phyloP scores from a whole-genome alignment of 1,140 invertebrate genomes.

The Watersipora subatra region DNA sequence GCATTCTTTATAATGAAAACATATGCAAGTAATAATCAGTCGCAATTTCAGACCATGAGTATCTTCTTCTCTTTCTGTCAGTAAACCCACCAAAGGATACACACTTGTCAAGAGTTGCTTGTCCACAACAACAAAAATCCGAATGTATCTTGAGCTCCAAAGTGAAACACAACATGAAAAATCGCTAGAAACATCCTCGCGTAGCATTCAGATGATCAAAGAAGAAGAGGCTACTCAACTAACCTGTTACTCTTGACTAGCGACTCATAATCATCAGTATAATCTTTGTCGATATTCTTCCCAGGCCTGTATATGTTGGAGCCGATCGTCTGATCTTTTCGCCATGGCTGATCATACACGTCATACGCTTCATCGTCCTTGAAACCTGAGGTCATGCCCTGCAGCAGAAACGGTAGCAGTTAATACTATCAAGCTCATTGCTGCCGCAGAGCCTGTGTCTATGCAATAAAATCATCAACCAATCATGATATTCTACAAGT shows the following conservation, averaged over 20 bases:
- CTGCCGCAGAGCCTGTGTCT: no score
- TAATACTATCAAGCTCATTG: no score
- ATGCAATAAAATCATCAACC: no score
- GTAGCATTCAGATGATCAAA: no score
- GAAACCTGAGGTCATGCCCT: slow-evolving; percentile 89
- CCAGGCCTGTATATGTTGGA: slow-evolving; percentile 82
- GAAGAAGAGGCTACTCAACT: no score
- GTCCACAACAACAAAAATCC: background rate
- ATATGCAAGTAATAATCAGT: background rate
- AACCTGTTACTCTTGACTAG: slow-evolving; percentile 74
- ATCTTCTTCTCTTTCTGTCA: no score
- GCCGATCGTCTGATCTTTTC: slow-evolving; percentile 58
- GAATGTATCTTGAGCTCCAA: no score
- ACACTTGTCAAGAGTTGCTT: background rate
- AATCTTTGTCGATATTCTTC: slow-evolving; percentile 77
- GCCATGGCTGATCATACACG: slow-evolving; percentile 80
- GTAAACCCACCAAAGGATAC: no score
- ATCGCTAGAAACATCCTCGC: no score
- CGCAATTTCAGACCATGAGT: no score
- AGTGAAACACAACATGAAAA: no score
- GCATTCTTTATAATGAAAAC: slow-evolving; percentile 6
- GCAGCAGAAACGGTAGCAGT: slow-evolving; percentile 8
- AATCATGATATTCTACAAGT: no score
- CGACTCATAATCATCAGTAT: slow-evolving; percentile 73
- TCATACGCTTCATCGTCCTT: slow-evolving; percentile 94